Conservation (phyloP, 2,888 invertebrate species). For the Acleris holmiana region DNA sequence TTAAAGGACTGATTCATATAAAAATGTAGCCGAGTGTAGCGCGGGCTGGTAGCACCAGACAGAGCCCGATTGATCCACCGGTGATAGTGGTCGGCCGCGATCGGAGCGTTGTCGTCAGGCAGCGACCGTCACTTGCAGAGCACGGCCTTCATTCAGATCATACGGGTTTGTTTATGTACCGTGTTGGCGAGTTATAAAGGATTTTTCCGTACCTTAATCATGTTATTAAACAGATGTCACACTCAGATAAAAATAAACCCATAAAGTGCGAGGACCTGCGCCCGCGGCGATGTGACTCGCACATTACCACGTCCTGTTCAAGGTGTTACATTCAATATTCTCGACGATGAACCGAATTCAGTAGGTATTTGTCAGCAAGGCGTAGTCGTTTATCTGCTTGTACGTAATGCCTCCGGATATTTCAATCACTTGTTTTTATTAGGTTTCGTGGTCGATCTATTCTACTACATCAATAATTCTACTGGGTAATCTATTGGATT, state of each 20-base stretch:
- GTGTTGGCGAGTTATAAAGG: slow-evolving; percentile 15
- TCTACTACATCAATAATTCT: too few species aligned
- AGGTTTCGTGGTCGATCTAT: too few species aligned
- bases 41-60: slow-evolving; percentile 2
- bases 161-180: slow-evolving; percentile 11
- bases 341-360: not conserved
- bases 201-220: slow-evolving; percentile 9
- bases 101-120: slow-evolving; percentile 17
- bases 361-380: not conserved
- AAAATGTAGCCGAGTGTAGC: not conserved
- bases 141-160: not conserved
- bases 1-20: slow-evolving; percentile 12
- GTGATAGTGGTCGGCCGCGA: slow-evolving; percentile 22
- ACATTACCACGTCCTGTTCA: slow-evolving; percentile 27
- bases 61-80: slow-evolving; percentile 18
- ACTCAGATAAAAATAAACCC: slow-evolving; percentile 25
- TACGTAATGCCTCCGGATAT: too few species aligned
- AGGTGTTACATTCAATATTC: slow-evolving; percentile 10
- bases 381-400: too few species aligned
- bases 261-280: not conserved
- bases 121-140: not conserved
- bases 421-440: too few species aligned
- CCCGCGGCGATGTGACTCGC: slow-evolving; percentile 22
- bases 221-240: slow-evolving; percentile 16
- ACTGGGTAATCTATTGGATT: too few species aligned